Percentiles rank a stretch among this genome's conserved stretches.
Conservation (phyloP, 2,797 vertebrate species). For the Crossoptilon crossoptilon region DNA sequence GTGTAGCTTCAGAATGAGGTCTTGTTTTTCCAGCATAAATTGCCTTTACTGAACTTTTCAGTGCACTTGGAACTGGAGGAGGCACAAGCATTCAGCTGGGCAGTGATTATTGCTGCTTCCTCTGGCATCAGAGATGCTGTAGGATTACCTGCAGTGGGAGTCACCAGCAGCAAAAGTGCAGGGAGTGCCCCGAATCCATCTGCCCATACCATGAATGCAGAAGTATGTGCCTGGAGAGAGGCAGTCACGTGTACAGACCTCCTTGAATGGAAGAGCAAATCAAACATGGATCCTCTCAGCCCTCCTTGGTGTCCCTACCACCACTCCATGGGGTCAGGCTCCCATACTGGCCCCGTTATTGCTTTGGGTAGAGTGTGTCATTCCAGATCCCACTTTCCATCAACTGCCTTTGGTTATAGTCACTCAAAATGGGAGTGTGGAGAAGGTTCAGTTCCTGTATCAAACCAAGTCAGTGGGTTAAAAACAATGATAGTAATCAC, state of each 20-base stretch:
- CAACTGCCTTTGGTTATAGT: not conserved
- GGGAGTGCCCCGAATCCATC: not conserved
- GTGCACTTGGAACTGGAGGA: not conserved
- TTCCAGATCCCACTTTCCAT: not conserved
- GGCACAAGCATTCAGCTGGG: not conserved
- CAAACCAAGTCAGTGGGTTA: not conserved
- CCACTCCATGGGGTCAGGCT: not conserved
- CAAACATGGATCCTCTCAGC: accelerated
- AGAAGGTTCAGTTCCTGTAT: not conserved
- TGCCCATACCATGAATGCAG: accelerated
- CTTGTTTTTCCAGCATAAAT: not conserved
- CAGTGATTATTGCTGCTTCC: not conserved
- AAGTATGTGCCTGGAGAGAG: not conserved
- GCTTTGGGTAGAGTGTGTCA: not conserved
- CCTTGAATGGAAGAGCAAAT: not conserved
- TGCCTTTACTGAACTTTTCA: not conserved
- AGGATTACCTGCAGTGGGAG: not conserved
- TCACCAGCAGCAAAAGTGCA: not conserved
- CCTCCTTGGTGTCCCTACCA: not conserved
- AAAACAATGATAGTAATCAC: not conserved
- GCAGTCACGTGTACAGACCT: not conserved
- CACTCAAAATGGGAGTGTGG: not conserved
- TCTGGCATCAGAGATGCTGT: not conserved
- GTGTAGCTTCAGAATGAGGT: not conserved
- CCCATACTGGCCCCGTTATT: not conserved